Evolutionary conservation across 1,140 invertebrate species (phyloP).

Genomic region (Leptinotarsa undecemlineata): DNA sequence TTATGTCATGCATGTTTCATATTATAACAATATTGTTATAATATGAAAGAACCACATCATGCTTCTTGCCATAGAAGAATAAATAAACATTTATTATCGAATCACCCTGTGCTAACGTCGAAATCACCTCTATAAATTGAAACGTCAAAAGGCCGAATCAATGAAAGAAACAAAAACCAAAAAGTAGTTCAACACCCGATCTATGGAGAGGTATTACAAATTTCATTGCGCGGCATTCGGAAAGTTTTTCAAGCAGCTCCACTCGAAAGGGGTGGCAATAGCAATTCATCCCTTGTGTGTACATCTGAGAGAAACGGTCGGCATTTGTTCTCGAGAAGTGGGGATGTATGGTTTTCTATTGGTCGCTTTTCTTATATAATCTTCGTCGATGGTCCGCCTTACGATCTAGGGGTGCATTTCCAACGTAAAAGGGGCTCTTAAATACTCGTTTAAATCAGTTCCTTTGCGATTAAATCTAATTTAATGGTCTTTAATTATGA

Average conservation of each 20-base stretch:
- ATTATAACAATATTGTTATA: no score
- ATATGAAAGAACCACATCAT: no score
- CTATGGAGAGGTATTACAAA: conserved; percentile 22
- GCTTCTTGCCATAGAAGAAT: not conserved
- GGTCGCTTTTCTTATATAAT: conserved; percentile 44
- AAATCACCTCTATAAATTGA: not conserved
- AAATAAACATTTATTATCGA: not conserved
- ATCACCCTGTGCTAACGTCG: not conserved
- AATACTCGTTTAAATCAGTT: conserved; percentile 42
- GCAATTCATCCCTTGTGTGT: conserved; percentile 16
- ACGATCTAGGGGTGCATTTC: conserved; percentile 9
- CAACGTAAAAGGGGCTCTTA: conserved; percentile 33
- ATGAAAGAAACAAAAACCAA: conserved; percentile 18
- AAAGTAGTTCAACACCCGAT: conserved; percentile 12
- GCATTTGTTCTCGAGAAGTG: conserved; percentile 21
- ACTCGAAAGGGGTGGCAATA: conserved; percentile 26
- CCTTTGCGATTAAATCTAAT: conserved; percentile 45
- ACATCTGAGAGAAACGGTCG: conserved; percentile 11
- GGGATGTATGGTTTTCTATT: conserved; percentile 36
- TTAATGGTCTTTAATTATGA: conserved; percentile 41
- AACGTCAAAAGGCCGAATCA: conserved; percentile 21
- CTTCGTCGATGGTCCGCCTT: conserved; percentile 39
- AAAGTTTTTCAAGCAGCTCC: conserved; percentile 12
- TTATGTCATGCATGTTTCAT: no score
- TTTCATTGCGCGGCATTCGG: conserved; percentile 24